A percentile compares a stretch with the other conserved stretches of the same genome.
phyloP scores from a whole-genome alignment of 1,140 invertebrate genomes.

The Drosophila serrata region DNA sequence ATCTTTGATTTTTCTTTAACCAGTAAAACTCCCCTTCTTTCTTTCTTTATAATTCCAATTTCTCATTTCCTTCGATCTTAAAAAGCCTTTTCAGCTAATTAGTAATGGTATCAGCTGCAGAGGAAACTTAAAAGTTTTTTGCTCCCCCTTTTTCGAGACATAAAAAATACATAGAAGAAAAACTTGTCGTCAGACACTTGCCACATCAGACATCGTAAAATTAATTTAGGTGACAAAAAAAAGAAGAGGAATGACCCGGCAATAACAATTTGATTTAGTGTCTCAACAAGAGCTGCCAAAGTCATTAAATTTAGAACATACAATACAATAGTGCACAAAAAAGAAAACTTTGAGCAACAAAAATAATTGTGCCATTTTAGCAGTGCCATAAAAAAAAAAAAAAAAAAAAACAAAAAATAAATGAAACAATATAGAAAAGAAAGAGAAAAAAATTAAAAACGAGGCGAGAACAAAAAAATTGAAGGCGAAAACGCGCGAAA shows the following conservation, averaged over 20 bases:
- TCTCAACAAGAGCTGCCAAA: conserved; percentile 56
- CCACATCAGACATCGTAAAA: conserved; percentile 53
- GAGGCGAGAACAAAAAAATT: conserved; percentile 52
- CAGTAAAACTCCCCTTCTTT: neutral
- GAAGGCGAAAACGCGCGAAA: conserved; percentile 80
- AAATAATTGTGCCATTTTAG: conserved; percentile 74
- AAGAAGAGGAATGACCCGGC: conserved; percentile 33
- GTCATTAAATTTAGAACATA: conserved; percentile 76
- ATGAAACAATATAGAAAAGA: neutral
- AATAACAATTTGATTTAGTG: conserved; percentile 75
- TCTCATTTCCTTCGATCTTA: neutral
- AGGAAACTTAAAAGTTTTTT: conserved; percentile 24
- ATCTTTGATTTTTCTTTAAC: too few relatives aligned
- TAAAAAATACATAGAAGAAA: neutral
- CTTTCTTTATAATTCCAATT: neutral
- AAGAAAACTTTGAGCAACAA: conserved; percentile 54
- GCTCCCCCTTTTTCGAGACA: neutral
- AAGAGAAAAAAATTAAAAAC: conserved; percentile 53
- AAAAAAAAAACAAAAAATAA: conserved; percentile 3
- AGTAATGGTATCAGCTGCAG: conserved; percentile 5
- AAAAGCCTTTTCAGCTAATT: conserved; percentile 38
- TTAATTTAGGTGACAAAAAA: conserved; percentile 73
- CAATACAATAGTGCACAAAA: conserved; percentile 20
- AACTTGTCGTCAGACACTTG: conserved; percentile 39
- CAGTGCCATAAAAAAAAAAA: conserved; percentile 22